phyloP scores from a whole-genome alignment of 2,888 invertebrate genomes.

The Agapostemon virescens region DNA sequence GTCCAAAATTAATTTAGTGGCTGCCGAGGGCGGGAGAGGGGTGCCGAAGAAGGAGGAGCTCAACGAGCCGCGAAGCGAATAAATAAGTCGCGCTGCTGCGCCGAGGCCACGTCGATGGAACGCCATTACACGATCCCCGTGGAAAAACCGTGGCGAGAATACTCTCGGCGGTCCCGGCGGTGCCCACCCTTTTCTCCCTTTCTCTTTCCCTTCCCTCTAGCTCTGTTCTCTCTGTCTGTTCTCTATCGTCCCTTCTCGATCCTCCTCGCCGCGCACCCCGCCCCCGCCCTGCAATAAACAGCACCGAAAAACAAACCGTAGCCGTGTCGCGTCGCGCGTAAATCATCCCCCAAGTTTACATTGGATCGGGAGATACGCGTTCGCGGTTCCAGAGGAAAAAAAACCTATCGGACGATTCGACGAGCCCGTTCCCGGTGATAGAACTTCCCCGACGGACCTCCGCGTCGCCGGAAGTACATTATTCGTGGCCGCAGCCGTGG shows the following conservation, averaged over 20 bases:
- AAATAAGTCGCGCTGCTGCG: slow-evolving; percentile 54
- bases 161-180: background rate
- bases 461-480: slow-evolving; percentile 30
- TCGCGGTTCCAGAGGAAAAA: background rate
- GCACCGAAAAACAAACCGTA: slow-evolving; percentile 52
- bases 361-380: slow-evolving; percentile 37
- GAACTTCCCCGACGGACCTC: slow-evolving; percentile 28
- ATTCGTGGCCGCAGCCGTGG: slow-evolving; percentile 18
- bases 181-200: background rate
- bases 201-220: background rate
- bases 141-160: slow-evolving; percentile 51
- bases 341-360: slow-evolving; percentile 56
- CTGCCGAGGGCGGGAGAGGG: slow-evolving; percentile 14
- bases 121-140: slow-evolving; percentile 42
- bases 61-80: slow-evolving; percentile 66
- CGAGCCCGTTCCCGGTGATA: slow-evolving; percentile 43
- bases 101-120: slow-evolving; percentile 51
- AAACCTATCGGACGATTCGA: slow-evolving; percentile 40
- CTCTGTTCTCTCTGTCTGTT: background rate
- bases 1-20: slow-evolving; percentile 67
- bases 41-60: slow-evolving; percentile 35
- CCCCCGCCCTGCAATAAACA: background rate
- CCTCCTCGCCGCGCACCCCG: background rate
- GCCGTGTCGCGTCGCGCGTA: slow-evolving; percentile 32
- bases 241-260: background rate